Percentiles rank a stretch among this genome's conserved stretches.
These are phyloP conservation scores for Heliocidaris erythrogramma DNA, from an alignment of 35 echinoderm and acorn worm genomes.

Conservation along the genomic window DNA sequence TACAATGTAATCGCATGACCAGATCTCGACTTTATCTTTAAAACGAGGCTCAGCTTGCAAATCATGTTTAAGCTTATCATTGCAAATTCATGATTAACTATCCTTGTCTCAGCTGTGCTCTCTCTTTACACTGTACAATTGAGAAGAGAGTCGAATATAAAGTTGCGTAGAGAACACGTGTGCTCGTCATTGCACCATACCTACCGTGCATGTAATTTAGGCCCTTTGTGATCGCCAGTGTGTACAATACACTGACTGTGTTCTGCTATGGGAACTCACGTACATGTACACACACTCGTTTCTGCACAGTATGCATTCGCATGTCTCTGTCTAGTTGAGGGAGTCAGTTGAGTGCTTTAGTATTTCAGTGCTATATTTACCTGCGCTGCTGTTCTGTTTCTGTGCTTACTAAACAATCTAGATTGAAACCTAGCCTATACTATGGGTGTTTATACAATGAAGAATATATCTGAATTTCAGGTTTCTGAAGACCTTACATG, in stretches of 20 bases:
- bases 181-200: background rate
- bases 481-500: background rate
- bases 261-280: background rate
- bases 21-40: too few relatives aligned
- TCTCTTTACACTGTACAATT: background rate
- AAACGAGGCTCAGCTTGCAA: background rate
- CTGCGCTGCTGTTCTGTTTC: background rate
- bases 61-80: constrained; percentile 3
- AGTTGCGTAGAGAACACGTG: background rate
- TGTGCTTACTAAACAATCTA: too few relatives aligned
- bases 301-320: background rate
- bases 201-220: background rate
- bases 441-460: background rate
- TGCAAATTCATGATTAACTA: background rate
- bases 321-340: background rate
- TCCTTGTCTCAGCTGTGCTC: background rate
- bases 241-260: background rate
- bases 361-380: background rate
- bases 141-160: background rate
- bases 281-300: background rate
- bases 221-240: background rate
- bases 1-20: too few relatives aligned
- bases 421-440: too few relatives aligned
- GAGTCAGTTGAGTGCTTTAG: background rate
- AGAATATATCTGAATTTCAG: background rate